These are phyloP conservation scores for Pteronura brasiliensis DNA, from an alignment of 2,113 vertebrate genomes.

Conservation along the genomic window DNA sequence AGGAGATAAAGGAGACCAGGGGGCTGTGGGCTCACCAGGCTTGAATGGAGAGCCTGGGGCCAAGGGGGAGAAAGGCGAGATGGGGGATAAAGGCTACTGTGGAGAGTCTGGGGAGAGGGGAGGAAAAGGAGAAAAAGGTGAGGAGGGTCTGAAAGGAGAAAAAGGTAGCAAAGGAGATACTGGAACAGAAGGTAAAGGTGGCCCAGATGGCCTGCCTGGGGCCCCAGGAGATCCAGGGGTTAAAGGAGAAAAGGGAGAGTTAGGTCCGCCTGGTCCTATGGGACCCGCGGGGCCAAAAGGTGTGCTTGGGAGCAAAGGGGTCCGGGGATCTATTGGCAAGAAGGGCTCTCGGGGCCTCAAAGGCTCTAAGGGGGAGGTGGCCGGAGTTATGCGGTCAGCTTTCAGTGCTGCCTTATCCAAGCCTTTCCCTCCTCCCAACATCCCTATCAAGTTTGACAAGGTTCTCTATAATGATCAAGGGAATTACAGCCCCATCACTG, in stretches of 20 bases:
- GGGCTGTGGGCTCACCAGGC: slow-evolving; percentile 84
- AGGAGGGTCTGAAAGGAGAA: slow-evolving; percentile 86
- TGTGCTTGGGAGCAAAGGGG: slow-evolving; percentile 87
- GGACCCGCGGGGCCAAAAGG: slow-evolving; percentile 89
- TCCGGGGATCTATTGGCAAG: slow-evolving; percentile 89
- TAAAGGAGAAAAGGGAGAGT: slow-evolving; percentile 90
- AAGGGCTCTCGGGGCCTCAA: slow-evolving; percentile 91
- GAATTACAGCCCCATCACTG: slow-evolving; percentile 87
- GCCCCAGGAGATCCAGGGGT: slow-evolving; percentile 86
- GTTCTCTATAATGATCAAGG: slow-evolving; percentile 92
- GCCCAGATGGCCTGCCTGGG: slow-evolving; percentile 85
- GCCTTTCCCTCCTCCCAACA: slow-evolving; percentile 92
- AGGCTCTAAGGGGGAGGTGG: slow-evolving; percentile 85
- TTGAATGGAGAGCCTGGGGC: slow-evolving; percentile 81
- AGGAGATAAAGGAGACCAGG: slow-evolving; percentile 91
- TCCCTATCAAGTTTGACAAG: slow-evolving; percentile 93
- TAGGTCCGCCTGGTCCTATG: slow-evolving; percentile 81
- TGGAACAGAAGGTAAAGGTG: slow-evolving; percentile 86
- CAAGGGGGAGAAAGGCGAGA: slow-evolving; percentile 89
- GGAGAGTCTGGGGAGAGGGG: slow-evolving; percentile 88
- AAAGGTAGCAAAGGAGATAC: slow-evolving; percentile 88
- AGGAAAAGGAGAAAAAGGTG: slow-evolving; percentile 87
- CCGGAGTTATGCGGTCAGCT: slow-evolving; percentile 82
- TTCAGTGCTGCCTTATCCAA: slow-evolving; percentile 94
- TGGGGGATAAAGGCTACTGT: slow-evolving; percentile 89